Base-by-base conservation (phyloP, 1,140 invertebrate genomes). In the Bicyclus anynana region DNA sequence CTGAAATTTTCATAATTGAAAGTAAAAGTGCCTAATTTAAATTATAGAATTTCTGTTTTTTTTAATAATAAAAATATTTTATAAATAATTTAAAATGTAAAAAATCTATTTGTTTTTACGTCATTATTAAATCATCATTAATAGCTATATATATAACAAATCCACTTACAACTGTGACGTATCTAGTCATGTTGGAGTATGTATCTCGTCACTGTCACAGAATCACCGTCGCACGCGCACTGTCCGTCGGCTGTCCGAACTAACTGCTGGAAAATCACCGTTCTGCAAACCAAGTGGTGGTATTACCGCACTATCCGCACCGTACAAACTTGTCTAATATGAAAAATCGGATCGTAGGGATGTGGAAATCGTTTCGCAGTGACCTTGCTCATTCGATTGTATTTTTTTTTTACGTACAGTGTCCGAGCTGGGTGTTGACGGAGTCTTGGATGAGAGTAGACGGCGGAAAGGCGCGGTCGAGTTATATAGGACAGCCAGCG, bases 401-500 rank as follows among this genome's bases (percentile, higher is more conserved):
- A 52, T 66, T 69, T 76, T 72, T n/a, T 65, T 67, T 53, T 70
- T 69, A 84, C 74, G 80, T 84, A 82, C 78, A 74, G 65, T 65
- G 59, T 59, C 44, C n/a, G 70, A 14, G 13, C 64, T 66, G 67
- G 77, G 60, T 84, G 81, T 79, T 77, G 59, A 70, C 76, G 55
- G 72, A 64, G 67, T 75, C 64, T 77, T 74, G 70, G 64, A 62
- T 66, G 62, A 64, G 74, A 71, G 81, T 82, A 79, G 76, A 72
- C 70, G 60, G 59, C 71, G 65, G 64, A 65, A 67, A 69, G 58
- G 67, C 55, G 74, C 58, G 70, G 57, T 76, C 72, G 69, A 67
- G 75, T 82, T 87, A 87, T 87, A 87, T 87, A 87, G 84, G 79
- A 77, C 78, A 83, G 62, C 59, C 68, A 44, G 65, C 74, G 84